phyloP scores from a whole-genome alignment of 2,113 vertebrate genomes.

The Myotis davidii region DNA sequence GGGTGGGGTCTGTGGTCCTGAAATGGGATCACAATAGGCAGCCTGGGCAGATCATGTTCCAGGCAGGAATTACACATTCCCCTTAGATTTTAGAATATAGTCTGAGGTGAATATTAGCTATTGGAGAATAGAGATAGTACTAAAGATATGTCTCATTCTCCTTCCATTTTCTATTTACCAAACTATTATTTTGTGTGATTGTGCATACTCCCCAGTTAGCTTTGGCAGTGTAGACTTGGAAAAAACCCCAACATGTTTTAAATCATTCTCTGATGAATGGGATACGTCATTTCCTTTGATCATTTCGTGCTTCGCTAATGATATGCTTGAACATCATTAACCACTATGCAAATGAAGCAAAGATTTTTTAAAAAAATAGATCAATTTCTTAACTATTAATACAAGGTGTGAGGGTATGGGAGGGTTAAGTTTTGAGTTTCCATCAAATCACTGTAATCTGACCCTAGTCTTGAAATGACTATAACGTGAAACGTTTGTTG shows the following conservation, averaged over 20 bases:
- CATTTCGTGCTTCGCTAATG: not conserved
- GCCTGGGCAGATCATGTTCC: not conserved
- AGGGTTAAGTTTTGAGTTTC: slow-evolving; percentile 55
- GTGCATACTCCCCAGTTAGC: slow-evolving; percentile 17
- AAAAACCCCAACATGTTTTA: not conserved
- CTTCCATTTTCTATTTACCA: slow-evolving; percentile 52
- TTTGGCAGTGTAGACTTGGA: slow-evolving; percentile 1
- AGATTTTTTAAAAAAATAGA: not conserved
- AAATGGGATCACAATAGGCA: not conserved
- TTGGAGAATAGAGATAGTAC: not conserved
- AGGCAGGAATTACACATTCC: not conserved
- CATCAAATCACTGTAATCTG: slow-evolving; percentile 59
- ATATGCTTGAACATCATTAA: not conserved
- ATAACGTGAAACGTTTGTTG: slow-evolving; percentile 59
- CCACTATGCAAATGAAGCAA: not conserved
- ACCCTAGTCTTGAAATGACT: slow-evolving; percentile 35
- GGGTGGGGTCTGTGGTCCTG: not conserved
- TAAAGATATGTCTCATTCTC: not conserved
- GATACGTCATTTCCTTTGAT: slow-evolving; percentile 20
- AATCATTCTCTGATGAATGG: not conserved
- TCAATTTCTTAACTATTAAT: slow-evolving; percentile 19
- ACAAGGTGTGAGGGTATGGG: slow-evolving; percentile 26
- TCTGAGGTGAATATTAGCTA: not conserved
- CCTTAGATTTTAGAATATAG: not conserved
- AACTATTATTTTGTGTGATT: slow-evolving; percentile 44